These are phyloP conservation scores for Casuarius casuarius DNA, from an alignment of 2,113 vertebrate genomes.

Conservation along the genomic window DNA sequence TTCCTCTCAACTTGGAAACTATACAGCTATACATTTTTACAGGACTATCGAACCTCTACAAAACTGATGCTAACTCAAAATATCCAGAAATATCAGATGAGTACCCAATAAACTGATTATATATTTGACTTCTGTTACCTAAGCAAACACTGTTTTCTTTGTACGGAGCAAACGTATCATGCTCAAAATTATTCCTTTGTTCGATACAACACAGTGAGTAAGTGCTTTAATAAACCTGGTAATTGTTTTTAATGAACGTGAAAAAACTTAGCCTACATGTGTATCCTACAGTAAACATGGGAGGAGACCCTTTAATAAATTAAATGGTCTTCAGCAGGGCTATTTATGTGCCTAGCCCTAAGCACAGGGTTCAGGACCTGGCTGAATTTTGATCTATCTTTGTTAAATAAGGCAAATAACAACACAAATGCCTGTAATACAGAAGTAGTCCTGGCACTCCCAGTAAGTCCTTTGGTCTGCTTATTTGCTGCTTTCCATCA, in stretches of 20 bases:
- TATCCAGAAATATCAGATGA: background rate
- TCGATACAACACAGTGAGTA: background rate
- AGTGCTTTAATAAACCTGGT: background rate
- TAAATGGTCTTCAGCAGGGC: background rate
- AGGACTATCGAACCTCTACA: background rate
- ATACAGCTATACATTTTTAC: slow-evolving; percentile 17
- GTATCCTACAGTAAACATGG: background rate
- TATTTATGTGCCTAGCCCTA: background rate
- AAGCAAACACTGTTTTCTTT: background rate
- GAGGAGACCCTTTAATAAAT: background rate
- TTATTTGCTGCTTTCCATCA: background rate
- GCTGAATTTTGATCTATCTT: background rate
- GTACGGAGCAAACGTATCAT: background rate
- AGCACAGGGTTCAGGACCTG: background rate
- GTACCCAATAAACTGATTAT: background rate
- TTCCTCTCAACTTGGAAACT: slow-evolving; percentile 52
- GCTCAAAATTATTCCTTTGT: background rate
- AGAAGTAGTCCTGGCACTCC: background rate
- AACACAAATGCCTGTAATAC: background rate
- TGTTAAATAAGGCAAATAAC: background rate
- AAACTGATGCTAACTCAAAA: slow-evolving; percentile 17
- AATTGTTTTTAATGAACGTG: background rate
- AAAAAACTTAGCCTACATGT: background rate
- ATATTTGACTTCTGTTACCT: background rate
- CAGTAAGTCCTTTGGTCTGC: background rate